Base-by-base conservation (phyloP, 2,113 vertebrate species). In the Muntiacus muntjak region DNA sequence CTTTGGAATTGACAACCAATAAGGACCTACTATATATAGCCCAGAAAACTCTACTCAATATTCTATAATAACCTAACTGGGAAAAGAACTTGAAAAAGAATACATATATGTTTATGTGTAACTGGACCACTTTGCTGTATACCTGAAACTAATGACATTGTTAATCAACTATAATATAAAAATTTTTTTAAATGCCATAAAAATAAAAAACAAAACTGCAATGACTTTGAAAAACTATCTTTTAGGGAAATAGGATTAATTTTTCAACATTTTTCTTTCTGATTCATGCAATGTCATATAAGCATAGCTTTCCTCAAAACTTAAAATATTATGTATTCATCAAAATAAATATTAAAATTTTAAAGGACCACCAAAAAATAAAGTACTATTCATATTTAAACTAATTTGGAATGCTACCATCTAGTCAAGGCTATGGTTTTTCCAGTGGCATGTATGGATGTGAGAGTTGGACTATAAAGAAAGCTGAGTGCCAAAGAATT, bases 201-300 rank as follows among this genome's bases (percentile, higher is more conserved):
- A 79, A 47, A 5, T 91, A 50, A 85, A 30, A 85, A 74, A 23
- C 23, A 67, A 89, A 79, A 28, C 33, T 95, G n/a, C 30, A 19
- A 60, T 87, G 81, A 81, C 43, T 57, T 52, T 67, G 58, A 81
- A 87, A 93, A 71, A 78, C 33, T 84, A 15, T 43, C 28, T 40
- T 89, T 64, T 9, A 50, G 52, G 43, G 28, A 71, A 78, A 74
- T 71, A 36, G 15, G 57, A 89, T 90, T 52, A 15, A 30, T 54
- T 97, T 97, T 93, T 95, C 55, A 54, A 47, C 36, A 45, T 64
- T 55, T 19, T 64, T 95, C 83, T 74, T 88, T 85, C 28, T 85
- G 67, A 79, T 7, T 54, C 13, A 45, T 78, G 28, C 21, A 85
- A 79, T 93, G 40, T 23, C 43, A 74, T 81, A 30, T 57, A 86